A percentile compares a stretch with the other conserved stretches of the same genome.
These are phyloP conservation scores for Zenarchopterus dispar DNA, from an alignment of 2,797 vertebrate species.

Conservation along the genomic window DNA sequence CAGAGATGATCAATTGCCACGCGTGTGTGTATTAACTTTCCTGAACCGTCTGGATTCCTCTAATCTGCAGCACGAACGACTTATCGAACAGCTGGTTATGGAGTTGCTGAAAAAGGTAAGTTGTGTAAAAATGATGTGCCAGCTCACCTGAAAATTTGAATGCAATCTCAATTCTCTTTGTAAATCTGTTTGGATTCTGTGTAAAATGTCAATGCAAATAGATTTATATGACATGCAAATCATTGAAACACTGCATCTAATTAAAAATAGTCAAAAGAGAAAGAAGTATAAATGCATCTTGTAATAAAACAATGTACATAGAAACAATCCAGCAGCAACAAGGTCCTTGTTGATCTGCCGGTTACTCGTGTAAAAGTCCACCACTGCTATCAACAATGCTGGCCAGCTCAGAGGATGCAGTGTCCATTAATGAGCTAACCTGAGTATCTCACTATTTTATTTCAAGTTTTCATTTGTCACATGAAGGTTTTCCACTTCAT, in stretches of 20 bases:
- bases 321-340: too few relatives aligned
- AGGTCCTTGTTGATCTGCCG: too few relatives aligned
- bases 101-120: constrained; percentile 89
- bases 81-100: constrained; percentile 87
- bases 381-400: too few relatives aligned
- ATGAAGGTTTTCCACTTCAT: too few relatives aligned
- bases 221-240: background rate
- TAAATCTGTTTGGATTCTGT: background rate
- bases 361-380: too few relatives aligned
- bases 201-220: background rate
- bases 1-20: constrained; percentile 90
- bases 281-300: too few relatives aligned
- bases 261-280: background rate
- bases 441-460: too few relatives aligned
- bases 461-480: too few relatives aligned
- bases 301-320: background rate
- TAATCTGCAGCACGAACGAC: constrained; percentile 78
- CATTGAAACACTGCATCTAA: background rate
- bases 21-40: constrained; percentile 89
- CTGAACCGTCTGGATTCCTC: constrained; percentile 86
- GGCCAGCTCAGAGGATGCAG: too few relatives aligned
- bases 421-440: too few relatives aligned
- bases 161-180: background rate
- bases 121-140: background rate
- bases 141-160: background rate